Percentiles rank a stretch among this genome's conserved stretches.
Evolutionary conservation across 1,140 invertebrate species (phyloP).

Genomic region (Phymastichus coffea): DNA sequence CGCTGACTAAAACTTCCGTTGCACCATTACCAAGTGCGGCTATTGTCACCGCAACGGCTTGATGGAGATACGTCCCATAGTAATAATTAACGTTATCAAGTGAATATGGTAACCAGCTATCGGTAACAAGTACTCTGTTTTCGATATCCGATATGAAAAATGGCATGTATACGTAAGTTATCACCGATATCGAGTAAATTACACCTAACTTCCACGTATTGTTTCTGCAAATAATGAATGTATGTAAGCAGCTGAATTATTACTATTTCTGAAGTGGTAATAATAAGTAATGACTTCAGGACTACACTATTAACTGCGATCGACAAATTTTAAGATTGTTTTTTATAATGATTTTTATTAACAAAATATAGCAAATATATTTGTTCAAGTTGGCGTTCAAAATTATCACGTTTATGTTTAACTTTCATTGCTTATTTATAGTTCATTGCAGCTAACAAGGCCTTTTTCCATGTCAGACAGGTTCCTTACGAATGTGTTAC

Average conservation of each 20-base stretch:
- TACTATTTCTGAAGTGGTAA: background rate
- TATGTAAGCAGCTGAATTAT: background rate
- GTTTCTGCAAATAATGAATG: background rate
- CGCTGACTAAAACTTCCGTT: constrained; percentile 32
- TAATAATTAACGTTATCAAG: constrained; percentile 11
- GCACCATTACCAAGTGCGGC: constrained; percentile 32
- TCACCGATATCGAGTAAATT: constrained; percentile 5
- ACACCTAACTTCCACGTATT: background rate
- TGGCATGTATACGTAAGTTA: constrained; percentile 11
- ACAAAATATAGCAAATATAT: too few relatives aligned
- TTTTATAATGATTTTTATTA: too few relatives aligned
- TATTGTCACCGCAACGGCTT: constrained; percentile 21
- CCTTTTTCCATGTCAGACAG: background rate
- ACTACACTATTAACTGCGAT: background rate
- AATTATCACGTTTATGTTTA: too few relatives aligned
- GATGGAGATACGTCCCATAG: constrained; percentile 25
- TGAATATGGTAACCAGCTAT: constrained; percentile 8
- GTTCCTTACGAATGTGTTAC: background rate
- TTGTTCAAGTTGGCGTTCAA: too few relatives aligned
- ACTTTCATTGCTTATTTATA: too few relatives aligned
- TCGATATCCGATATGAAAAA: constrained; percentile 7
- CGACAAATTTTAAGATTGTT: too few relatives aligned
- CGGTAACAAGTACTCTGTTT: constrained; percentile 15
- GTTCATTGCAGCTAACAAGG: too few relatives aligned
- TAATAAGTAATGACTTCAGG: too few relatives aligned